Evolutionary conservation across 2,113 vertebrate species (phyloP).

Genomic region (Microtus ochrogaster): DNA sequence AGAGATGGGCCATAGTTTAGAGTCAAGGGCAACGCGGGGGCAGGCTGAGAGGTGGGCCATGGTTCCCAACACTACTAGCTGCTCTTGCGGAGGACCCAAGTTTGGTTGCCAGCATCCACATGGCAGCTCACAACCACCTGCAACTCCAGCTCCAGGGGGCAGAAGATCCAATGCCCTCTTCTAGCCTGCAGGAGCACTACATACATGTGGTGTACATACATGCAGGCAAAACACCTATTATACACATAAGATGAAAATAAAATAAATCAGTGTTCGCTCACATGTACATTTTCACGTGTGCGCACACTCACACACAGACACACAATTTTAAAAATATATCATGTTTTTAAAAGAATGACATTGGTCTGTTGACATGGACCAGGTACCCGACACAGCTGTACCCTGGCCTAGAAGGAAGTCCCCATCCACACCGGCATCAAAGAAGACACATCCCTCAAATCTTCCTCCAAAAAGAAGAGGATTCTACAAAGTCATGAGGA

Average conservation of each 20-base stretch:
- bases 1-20: neutral
- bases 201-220: neutral
- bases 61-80: no score
- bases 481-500: neutral
- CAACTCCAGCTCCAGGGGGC: neutral
- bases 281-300: no score
- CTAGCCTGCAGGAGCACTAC: neutral
- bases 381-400: neutral
- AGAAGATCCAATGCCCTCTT: neutral
- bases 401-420: neutral
- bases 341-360: neutral
- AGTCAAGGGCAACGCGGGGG: neutral
- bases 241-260: neutral
- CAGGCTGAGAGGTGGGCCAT: no score
- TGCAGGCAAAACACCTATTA: neutral
- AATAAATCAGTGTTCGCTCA: neutral
- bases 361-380: neutral
- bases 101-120: neutral
- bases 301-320: accelerated
- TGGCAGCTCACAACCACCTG: neutral
- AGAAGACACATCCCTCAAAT: neutral
- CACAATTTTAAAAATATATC: neutral
- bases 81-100: neutral
- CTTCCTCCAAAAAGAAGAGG: neutral
- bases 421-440: neutral